Base-by-base conservation (phyloP, 1,140 invertebrate genomes). In the Plectrocnemia conspersa region DNA sequence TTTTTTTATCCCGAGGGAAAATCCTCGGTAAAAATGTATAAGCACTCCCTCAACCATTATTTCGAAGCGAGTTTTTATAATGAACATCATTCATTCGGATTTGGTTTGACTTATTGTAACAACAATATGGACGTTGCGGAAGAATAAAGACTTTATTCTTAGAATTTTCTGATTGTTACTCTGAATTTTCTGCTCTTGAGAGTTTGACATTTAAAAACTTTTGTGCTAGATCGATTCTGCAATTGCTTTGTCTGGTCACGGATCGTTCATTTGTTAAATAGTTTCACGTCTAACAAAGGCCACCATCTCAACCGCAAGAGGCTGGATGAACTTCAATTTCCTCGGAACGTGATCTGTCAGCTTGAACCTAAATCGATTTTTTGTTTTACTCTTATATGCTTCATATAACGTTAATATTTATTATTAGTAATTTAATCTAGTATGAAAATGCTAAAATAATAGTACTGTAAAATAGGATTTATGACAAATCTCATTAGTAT, bases 271-370 rank as follows among this genome's bases (percentile, higher is more conserved):
- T 29, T 29, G 27, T 29, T 29, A 29, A 29, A 29, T 29, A 29
- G 27, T 29, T n/a, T 6, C 27, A 29, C 27, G 27, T 29, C 27
- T n/a, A n/a, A 29, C 6, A 29, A 29, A 19, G 10, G 38, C 15
- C 7, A 29, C 10, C 24, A 29, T 13, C 23, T 5, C 24, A 3
- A 32, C n/a, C 24, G 27, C n/a, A 27, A 32, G n/a, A n/a, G n/a
- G 27, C 7, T 7, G 27, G 27, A 29, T 29, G n/a, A 38, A 56
- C 54, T 56, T 44, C 54, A 56, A 56, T 56, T 56, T 56, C 54
- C 54, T 56, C 23, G 10, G 25, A 22, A 49, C 54, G 54, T 56
- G 54, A 56, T 47, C 23, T 40, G 49, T 35, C 35, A 52, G 19
- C 46, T 13, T 19, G 9, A 13, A 25, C 23, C 24, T 6, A 23